These are phyloP conservation scores for Thripadectes ignobilis DNA, from an alignment of 2,797 vertebrate species.

Conservation along the genomic window DNA sequence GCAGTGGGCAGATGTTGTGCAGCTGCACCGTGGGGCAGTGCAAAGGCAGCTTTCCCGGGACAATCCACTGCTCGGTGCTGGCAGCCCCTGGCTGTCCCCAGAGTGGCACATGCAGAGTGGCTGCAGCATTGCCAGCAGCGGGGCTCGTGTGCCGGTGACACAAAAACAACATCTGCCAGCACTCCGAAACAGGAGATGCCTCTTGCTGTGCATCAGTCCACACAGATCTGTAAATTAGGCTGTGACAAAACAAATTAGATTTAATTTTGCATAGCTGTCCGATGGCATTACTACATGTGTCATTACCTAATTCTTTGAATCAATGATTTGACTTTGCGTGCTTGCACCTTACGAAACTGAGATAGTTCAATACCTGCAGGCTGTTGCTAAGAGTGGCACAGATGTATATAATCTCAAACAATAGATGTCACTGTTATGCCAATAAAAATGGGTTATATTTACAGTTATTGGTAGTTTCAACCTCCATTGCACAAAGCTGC, in stretches of 20 bases:
- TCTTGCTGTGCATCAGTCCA: neutral
- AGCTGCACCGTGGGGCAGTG: neutral
- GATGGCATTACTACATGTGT: neutral
- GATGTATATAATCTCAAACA: constrained; percentile 61
- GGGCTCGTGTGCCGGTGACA: neutral
- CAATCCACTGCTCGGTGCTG: neutral
- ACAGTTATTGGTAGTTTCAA: constrained; percentile 52
- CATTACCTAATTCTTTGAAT: constrained; percentile 1
- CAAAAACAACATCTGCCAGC: neutral
- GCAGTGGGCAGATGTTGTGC: neutral
- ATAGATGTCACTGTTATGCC: constrained; percentile 78
- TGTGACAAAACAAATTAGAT: constrained; percentile 49
- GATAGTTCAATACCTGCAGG: neutral
- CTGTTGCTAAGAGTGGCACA: neutral
- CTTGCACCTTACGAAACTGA: neutral
- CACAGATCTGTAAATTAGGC: constrained; percentile 24
- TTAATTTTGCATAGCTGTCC: constrained; percentile 41
- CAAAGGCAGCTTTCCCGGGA: neutral
- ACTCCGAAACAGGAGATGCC: neutral
- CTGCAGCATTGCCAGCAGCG: neutral
- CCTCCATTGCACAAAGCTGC: constrained; percentile 41
- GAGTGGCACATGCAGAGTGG: rapidly evolving
- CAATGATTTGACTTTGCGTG: constrained; percentile 14
- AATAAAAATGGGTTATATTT: constrained; percentile 60
- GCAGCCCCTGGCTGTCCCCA: neutral